Evolutionary conservation across 2,797 vertebrate genomes (phyloP), one percentile per base, ranked within the genome.

Genomic region (Anabacerthia variegaticeps): DNA sequence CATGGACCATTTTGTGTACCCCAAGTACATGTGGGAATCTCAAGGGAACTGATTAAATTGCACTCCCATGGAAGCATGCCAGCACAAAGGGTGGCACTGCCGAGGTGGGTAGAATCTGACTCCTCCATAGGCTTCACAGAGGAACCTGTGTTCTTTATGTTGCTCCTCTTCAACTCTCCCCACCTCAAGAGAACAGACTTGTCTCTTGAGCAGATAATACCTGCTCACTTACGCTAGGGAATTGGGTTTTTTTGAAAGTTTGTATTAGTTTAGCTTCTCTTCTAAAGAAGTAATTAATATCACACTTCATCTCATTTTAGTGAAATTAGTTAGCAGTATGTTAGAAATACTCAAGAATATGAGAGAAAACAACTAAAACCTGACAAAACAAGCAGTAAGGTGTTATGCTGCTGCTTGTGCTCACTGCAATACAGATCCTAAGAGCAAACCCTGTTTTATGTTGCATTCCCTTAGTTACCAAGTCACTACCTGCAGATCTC

Each of bases 41-140:
- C 15, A 44, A 3, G 32, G 43, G 26, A 24, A 58, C 48, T 62
- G 34, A 34, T 72, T 4, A 89, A 63, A 41, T 24, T 68, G 10
- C 9, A 36, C 8, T 51, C 20, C 65, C 2, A 0, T 12, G 14
- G 39, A 23, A 21, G 4, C 3, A 8, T 18, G 3, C 46, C 56
- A 78, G 52, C 24, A 78, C 21, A 62, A 65, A 36, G 5, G 10
- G 9, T 52, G 43, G 43, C 23, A 21, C 16, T 0, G 2, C 16
- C 12, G 2, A 58, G 43, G 7, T 36, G 37, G 34, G 43, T 56
- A 39, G 0, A 0, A 28, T 30, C 37, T 82, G 76, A 56, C 12
- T 9, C 3, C 19, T 24, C n/a, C 22, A 6, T 1, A 58, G 19
- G 30, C 28, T 93, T 78, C 37, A 30, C 4, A 62, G 1, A 10